phyloP scores from a whole-genome alignment of 2,797 vertebrate genomes.

The Botia almorhae region DNA sequence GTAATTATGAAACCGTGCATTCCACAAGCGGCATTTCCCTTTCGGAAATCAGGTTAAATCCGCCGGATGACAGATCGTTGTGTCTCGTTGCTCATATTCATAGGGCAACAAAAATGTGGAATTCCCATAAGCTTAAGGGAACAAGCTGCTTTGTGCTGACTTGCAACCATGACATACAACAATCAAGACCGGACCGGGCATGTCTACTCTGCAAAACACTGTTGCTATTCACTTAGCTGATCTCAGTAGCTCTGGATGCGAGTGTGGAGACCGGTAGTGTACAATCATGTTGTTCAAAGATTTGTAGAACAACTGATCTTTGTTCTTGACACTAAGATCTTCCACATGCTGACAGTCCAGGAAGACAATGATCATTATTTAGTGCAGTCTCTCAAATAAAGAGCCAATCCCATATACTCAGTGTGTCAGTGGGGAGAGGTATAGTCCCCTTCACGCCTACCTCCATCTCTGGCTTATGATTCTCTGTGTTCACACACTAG shows the following conservation, averaged over 20 bases:
- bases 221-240: constrained; percentile 43
- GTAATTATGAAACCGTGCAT: constrained; percentile 12
- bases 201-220: constrained; percentile 46
- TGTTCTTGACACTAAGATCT: constrained; percentile 64
- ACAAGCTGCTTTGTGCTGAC: constrained; percentile 40
- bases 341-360: constrained; percentile 66
- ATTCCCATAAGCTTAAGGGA: constrained; percentile 27
- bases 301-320: constrained; percentile 55
- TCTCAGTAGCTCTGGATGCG: constrained; percentile 44
- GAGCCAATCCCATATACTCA: constrained; percentile 60
- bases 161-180: constrained; percentile 32
- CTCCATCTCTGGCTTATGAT: constrained; percentile 57
- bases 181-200: constrained; percentile 39
- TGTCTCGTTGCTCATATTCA: constrained; percentile 30
- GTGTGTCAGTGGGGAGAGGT: constrained; percentile 45
- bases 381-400: constrained; percentile 61
- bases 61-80: constrained; percentile 5
- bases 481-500: background rate
- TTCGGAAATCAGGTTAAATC: constrained; percentile 3
- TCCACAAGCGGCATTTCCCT: background rate
- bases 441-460: constrained; percentile 73
- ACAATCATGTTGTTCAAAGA: constrained; percentile 34
- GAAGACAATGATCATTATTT: constrained; percentile 70
- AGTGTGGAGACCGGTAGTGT: constrained; percentile 21
- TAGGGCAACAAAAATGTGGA: constrained; percentile 16